phyloP scores from a whole-genome alignment of 2,113 vertebrate species.

The Podarcis muralis region DNA sequence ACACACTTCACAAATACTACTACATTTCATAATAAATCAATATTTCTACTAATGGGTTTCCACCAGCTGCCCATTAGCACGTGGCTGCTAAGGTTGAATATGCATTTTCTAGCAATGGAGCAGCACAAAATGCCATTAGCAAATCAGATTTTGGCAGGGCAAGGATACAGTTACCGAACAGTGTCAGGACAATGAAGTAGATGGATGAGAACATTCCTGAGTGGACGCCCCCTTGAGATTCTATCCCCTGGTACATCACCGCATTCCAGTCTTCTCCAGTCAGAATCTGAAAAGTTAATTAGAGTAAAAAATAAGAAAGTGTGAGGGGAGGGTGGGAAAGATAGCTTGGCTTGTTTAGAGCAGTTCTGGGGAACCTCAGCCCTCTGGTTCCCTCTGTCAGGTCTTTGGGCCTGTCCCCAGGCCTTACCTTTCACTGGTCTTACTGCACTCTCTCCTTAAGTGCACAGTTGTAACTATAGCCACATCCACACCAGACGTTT shows the following conservation, averaged over 20 bases:
- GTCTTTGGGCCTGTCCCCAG: neutral
- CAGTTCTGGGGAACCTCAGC: too few relatives aligned
- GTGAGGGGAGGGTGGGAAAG: neutral
- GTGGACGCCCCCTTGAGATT: conserved; percentile 91
- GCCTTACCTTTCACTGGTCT: neutral
- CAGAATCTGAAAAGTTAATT: conserved; percentile 79
- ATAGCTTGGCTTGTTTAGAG: too few relatives aligned
- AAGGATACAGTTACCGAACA: conserved; percentile 99
- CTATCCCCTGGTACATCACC: conserved; percentile 95
- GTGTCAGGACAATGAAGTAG: conserved; percentile 94
- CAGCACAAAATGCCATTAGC: rapidly evolving
- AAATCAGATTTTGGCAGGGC: rapidly evolving
- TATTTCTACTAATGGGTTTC: neutral
- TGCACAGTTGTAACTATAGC: too few relatives aligned
- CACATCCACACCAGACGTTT: too few relatives aligned
- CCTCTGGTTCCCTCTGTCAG: too few relatives aligned
- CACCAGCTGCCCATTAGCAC: neutral
- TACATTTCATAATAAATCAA: neutral
- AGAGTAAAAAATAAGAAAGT: neutral
- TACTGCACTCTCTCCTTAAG: neutral
- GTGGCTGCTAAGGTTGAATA: neutral
- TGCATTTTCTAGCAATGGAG: neutral
- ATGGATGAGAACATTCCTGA: conserved; percentile 95
- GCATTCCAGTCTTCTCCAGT: conserved; percentile 98
- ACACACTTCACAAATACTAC: neutral